Conservation (phyloP, 1,140 invertebrate species). For the Tetragonula clypearis region DNA sequence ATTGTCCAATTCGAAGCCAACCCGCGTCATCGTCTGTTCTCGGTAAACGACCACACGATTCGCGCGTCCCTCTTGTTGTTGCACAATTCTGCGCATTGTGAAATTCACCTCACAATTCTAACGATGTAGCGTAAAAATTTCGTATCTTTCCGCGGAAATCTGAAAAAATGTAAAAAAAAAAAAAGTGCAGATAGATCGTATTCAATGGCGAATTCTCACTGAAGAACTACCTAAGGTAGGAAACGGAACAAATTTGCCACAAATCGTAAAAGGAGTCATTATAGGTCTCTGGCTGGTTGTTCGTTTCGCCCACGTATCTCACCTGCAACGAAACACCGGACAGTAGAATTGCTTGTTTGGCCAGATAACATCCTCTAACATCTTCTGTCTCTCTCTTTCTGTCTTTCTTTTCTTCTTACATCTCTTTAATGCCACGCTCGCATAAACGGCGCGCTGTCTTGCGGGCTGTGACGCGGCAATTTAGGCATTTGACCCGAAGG, state of each 20-base stretch:
- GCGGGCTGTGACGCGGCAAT: constrained; percentile 77
- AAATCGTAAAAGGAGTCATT: constrained; percentile 53
- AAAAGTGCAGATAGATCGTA: not conserved
- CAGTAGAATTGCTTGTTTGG: constrained; percentile 1
- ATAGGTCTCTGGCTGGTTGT: not conserved
- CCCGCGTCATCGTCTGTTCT: constrained; percentile 47
- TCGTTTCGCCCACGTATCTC: constrained; percentile 31
- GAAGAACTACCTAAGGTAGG: not conserved
- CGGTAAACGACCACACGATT: constrained; percentile 43
- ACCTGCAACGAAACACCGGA: constrained; percentile 29
- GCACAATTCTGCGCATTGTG: constrained; percentile 10
- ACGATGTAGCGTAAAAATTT: not conserved
- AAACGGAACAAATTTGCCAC: constrained; percentile 30
- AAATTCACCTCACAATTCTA: not conserved
- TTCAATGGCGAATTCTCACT: not conserved
- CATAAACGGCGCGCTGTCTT: constrained; percentile 72
- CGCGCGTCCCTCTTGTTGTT: not conserved
- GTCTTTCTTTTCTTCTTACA: not conserved
- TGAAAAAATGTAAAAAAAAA: no score
- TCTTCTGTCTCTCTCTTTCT: not conserved
- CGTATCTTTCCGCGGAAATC: not conserved
- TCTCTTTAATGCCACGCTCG: constrained; percentile 68
- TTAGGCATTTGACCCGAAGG: constrained; percentile 78
- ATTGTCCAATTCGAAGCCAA: constrained; percentile 59
- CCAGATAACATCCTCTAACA: constrained; percentile 5